These are phyloP conservation scores for Apostichopus parvimensis DNA, from an alignment of 35 echinoderm and acorn worm species.

Conservation along the genomic window DNA sequence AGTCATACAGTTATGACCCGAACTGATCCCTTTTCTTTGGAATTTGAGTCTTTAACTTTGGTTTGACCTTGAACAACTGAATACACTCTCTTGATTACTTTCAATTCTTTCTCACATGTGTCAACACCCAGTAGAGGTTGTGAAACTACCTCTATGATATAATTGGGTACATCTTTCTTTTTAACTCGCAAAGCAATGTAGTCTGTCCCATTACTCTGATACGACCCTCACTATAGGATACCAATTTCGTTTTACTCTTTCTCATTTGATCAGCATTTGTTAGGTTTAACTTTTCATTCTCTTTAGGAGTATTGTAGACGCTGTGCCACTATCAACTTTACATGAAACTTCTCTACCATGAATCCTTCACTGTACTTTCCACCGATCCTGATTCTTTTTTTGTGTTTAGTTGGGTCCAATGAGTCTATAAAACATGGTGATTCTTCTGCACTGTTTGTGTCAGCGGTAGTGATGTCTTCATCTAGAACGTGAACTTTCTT, in stretches of 20 bases:
- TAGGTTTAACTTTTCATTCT: too few relatives aligned
- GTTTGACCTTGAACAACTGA: slow-evolving; percentile 1
- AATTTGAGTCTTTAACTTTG: not conserved
- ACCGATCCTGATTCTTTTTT: too few relatives aligned
- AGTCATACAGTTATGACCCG: not conserved
- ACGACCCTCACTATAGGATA: not conserved
- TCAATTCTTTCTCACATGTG: not conserved
- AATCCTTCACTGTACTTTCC: too few relatives aligned
- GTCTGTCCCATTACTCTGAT: not conserved
- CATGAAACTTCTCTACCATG: too few relatives aligned
- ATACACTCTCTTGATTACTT: not conserved
- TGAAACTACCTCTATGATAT: not conserved
- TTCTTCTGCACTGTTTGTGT: too few relatives aligned
- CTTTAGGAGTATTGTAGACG: too few relatives aligned
- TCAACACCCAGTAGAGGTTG: not conserved
- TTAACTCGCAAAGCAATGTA: slow-evolving; percentile 4
- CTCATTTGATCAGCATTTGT: not conserved
- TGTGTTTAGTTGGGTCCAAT: too few relatives aligned
- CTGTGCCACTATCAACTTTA: too few relatives aligned
- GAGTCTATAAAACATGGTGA: too few relatives aligned
- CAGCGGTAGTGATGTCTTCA: too few relatives aligned
- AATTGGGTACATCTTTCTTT: not conserved
- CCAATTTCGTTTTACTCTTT: not conserved
- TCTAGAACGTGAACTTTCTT: too few relatives aligned
- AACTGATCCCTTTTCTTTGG: not conserved